Evolutionary conservation across 2,797 vertebrate genomes (phyloP).

Genomic region (Coregonus sp.): DNA sequence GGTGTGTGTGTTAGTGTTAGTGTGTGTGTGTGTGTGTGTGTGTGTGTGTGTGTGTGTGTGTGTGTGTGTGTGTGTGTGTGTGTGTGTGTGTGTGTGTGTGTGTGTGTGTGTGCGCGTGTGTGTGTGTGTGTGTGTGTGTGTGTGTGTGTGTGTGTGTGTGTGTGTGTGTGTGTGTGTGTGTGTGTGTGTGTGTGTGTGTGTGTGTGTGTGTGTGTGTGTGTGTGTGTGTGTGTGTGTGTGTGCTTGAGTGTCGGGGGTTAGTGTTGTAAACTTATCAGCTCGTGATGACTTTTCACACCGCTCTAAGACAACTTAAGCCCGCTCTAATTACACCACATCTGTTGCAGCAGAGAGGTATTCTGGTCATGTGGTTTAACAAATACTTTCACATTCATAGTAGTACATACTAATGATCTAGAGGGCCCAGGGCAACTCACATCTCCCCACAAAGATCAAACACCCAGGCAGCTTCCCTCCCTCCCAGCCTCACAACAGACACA

Average conservation of each 20-base stretch:
- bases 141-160: constrained; percentile 23
- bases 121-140: constrained; percentile 31
- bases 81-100: constrained; percentile 15
- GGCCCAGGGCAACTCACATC: constrained; percentile 76
- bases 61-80: constrained; percentile 9
- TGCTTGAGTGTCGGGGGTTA: constrained; percentile 31
- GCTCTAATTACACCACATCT: constrained; percentile 85
- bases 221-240: constrained; percentile 22
- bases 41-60: neutral
- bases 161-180: constrained; percentile 28
- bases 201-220: constrained; percentile 26
- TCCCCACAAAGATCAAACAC: constrained; percentile 77
- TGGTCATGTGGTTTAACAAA: constrained; percentile 83
- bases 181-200: constrained; percentile 24
- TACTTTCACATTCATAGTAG: constrained; percentile 80
- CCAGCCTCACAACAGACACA: no score
- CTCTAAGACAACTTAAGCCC: constrained; percentile 83
- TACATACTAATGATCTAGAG: constrained; percentile 80
- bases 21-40: constrained; percentile 7
- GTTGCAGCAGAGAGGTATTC: constrained; percentile 79
- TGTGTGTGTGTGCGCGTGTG: constrained; percentile 24
- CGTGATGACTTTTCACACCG: constrained; percentile 75
- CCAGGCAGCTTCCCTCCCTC: constrained; percentile 41
- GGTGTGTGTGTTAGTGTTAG: neutral
- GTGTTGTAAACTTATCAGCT: constrained; percentile 78